Conservation (phyloP, 2,888 invertebrate species). For the Pheosia tremula region DNA sequence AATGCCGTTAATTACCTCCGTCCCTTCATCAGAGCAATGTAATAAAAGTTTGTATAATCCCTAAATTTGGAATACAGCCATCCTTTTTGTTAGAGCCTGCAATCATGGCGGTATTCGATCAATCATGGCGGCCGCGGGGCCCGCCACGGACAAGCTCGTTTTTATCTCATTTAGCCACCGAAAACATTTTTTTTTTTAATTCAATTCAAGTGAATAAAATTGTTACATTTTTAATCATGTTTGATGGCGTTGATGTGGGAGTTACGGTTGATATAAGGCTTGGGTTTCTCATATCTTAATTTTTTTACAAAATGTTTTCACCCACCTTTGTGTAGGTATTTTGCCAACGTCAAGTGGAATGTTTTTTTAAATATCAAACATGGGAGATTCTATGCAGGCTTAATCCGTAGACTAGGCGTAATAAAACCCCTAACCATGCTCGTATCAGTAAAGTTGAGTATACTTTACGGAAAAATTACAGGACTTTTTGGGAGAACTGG, state of each 20-base stretch:
- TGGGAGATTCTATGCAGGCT: too few species aligned
- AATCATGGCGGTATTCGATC: constrained; percentile 30
- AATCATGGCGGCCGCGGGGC: constrained; percentile 27
- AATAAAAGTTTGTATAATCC: constrained; percentile 7
- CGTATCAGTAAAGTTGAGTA: too few species aligned
- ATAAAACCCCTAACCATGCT: too few species aligned
- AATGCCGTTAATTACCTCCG: constrained; percentile 1
- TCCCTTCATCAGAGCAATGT: background rate
- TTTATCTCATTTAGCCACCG: constrained; percentile 33
- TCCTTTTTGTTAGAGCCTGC: constrained; percentile 34
- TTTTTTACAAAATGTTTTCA: too few species aligned
- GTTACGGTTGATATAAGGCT: too few species aligned
- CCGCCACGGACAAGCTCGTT: constrained; percentile 32
- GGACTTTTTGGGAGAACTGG: too few species aligned
- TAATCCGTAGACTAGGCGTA: too few species aligned
- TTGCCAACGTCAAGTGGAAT: too few species aligned
- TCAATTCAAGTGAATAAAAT: constrained; percentile 12
- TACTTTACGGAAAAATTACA: too few species aligned
- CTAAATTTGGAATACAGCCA: constrained; percentile 3
- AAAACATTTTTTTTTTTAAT: constrained; percentile 18
- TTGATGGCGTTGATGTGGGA: background rate
- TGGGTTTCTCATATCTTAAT: too few species aligned
- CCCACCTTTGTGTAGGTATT: too few species aligned
- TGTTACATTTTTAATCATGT: constrained; percentile 17
- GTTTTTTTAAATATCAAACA: too few species aligned